These are phyloP conservation scores for Drosophila subquinaria DNA, from an alignment of 2,888 invertebrate genomes.

Conservation along the genomic window DNA sequence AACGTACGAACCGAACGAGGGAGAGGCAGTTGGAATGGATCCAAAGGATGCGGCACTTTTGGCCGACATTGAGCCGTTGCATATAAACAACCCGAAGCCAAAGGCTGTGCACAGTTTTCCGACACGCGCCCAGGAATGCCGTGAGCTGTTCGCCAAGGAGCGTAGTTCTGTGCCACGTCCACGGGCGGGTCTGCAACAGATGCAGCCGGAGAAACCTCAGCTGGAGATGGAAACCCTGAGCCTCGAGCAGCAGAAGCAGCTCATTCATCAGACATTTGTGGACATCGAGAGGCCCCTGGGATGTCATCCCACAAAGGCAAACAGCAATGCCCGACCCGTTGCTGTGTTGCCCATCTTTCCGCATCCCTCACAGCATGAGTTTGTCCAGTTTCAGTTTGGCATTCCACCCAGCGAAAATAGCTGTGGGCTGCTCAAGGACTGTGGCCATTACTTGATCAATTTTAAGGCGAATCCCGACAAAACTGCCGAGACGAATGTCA, in stretches of 20 bases:
- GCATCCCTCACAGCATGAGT: not conserved
- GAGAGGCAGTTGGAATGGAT: conserved; percentile 20
- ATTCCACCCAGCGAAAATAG: conserved; percentile 23
- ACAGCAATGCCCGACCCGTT: conserved; percentile 37
- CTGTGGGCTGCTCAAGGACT: conserved; percentile 46
- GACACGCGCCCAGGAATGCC: conserved; percentile 30
- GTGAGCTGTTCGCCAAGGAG: conserved; percentile 35
- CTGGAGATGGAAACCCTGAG: conserved; percentile 11
- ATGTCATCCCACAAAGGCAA: conserved; percentile 42
- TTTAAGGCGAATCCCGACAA: conserved; percentile 25
- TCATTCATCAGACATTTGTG: conserved; percentile 42
- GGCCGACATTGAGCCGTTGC: conserved; percentile 31
- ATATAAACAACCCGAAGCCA: conserved; percentile 9
- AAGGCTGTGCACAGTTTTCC: not conserved
- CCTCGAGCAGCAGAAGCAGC: conserved; percentile 27
- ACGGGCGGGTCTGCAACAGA: not conserved
- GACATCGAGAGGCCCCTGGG: conserved; percentile 25
- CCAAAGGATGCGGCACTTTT: conserved; percentile 35
- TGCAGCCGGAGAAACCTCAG: not conserved
- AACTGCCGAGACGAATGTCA: not conserved
- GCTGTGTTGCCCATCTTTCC: conserved; percentile 42
- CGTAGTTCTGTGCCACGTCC: conserved; percentile 8
- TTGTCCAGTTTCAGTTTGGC: conserved; percentile 41
- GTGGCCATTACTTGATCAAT: conserved; percentile 41
- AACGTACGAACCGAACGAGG: conserved; percentile 1